A percentile compares a stretch with the other conserved stretches of the same genome.
phyloP scores from a whole-genome alignment of 2,888 invertebrate genomes.

The Thereva unica region DNA sequence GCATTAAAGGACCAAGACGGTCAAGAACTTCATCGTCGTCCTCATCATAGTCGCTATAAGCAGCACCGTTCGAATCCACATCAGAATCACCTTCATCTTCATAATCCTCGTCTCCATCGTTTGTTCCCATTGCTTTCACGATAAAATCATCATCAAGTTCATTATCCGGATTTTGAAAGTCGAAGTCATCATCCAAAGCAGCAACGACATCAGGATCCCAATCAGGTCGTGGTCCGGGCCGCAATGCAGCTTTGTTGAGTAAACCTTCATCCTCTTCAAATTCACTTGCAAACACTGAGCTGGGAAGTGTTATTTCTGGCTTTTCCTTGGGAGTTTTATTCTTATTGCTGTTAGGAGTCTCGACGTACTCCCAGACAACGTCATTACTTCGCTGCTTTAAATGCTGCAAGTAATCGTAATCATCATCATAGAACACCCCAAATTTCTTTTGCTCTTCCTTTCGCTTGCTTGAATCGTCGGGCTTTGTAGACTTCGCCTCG shows the following conservation, averaged over 20 bases:
- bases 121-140: conserved; percentile 65
- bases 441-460: conserved; percentile 78
- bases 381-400: conserved; percentile 59
- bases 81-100: conserved; percentile 29
- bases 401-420: conserved; percentile 94
- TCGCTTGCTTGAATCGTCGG: conserved; percentile 59
- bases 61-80: conserved; percentile 48
- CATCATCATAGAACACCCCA: conserved; percentile 93
- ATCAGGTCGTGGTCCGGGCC: conserved; percentile 66
- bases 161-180: conserved; percentile 81
- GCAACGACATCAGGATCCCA: conserved; percentile 92
- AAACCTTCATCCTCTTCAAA: conserved; percentile 81
- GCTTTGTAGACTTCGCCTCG: conserved; percentile 57
- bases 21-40: conserved; percentile 59
- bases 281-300: conserved; percentile 85
- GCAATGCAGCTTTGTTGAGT: conserved; percentile 56
- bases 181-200: conserved; percentile 91
- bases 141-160: conserved; percentile 92
- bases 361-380: conserved; percentile 57
- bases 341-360: conserved; percentile 54
- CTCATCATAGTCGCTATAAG: conserved; percentile 54
- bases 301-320: conserved; percentile 68
- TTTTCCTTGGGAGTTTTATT: conserved; percentile 45
- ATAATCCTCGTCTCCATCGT: conserved; percentile 46
- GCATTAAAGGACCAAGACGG: conserved; percentile 57